Conservation (phyloP, 1,140 invertebrate species). For the Drosophila azteca region DNA sequence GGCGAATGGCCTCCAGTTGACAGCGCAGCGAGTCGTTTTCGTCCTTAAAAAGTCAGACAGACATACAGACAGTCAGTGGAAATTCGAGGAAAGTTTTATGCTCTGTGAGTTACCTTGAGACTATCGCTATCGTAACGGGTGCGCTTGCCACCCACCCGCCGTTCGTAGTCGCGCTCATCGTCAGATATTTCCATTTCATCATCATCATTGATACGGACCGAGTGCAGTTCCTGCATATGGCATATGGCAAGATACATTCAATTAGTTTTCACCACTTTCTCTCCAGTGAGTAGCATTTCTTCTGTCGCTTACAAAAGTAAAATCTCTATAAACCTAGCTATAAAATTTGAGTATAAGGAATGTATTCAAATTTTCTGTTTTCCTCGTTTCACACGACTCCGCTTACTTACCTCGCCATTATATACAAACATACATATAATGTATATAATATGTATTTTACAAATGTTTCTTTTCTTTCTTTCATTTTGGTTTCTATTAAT, state of each 20-base stretch:
- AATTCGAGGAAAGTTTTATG: neutral
- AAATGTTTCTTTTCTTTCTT: constrained; percentile 34
- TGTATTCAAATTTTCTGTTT: constrained; percentile 60
- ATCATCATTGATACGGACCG: constrained; percentile 88
- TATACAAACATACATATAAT: too few relatives aligned
- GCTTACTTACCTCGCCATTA: constrained; percentile 76
- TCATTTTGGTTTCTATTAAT: constrained; percentile 28
- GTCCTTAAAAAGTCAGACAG: constrained; percentile 85
- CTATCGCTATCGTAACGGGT: constrained; percentile 75
- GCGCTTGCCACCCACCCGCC: constrained; percentile 54
- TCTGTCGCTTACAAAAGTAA: constrained; percentile 30
- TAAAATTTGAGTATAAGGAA: constrained; percentile 67
- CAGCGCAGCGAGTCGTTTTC: constrained; percentile 95
- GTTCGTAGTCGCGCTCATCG: constrained; percentile 84
- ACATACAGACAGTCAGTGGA: neutral
- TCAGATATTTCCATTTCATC: constrained; percentile 84
- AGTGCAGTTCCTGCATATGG: constrained; percentile 89
- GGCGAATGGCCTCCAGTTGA: constrained; percentile 97
- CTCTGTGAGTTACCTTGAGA: constrained; percentile 61
- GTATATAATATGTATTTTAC: constrained; percentile 38
- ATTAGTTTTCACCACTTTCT: constrained; percentile 16
- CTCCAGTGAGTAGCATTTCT: neutral
- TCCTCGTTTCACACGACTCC: constrained; percentile 42
- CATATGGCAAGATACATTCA: constrained; percentile 49
- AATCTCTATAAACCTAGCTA: constrained; percentile 60